phyloP scores from a whole-genome alignment of 2,113 vertebrate species.

The Malurus melanocephalus region DNA sequence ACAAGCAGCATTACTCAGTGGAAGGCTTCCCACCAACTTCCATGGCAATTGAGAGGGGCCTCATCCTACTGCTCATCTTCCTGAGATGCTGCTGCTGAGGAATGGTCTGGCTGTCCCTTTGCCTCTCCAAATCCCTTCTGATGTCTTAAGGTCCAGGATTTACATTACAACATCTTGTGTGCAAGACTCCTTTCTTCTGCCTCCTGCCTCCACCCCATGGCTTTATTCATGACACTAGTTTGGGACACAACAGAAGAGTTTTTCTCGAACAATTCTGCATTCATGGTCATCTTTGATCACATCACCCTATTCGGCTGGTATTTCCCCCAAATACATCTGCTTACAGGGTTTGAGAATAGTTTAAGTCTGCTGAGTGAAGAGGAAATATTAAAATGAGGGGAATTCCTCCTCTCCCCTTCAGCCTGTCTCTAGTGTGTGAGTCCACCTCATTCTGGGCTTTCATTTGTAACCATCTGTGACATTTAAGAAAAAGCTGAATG shows the following conservation, averaged over 20 bases:
- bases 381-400: neutral
- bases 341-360: neutral
- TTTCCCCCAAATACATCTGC: neutral
- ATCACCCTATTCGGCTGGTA: neutral
- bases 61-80: neutral
- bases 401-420: neutral
- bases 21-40: neutral
- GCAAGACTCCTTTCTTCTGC: neutral
- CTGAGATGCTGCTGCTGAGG: neutral
- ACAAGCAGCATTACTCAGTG: neutral
- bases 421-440: neutral
- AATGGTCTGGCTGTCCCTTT: neutral
- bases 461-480: neutral
- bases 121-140: neutral
- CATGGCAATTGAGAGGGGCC: neutral
- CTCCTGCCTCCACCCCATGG: neutral
- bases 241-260: neutral
- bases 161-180: neutral
- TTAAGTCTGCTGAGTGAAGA: neutral
- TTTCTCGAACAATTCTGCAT: neutral
- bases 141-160: neutral
- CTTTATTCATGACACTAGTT: neutral
- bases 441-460: neutral
- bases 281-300: neutral
- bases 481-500: constrained; percentile 12